phyloP scores from a whole-genome alignment of 2,888 invertebrate species.

The Melieria crassipennis region DNA sequence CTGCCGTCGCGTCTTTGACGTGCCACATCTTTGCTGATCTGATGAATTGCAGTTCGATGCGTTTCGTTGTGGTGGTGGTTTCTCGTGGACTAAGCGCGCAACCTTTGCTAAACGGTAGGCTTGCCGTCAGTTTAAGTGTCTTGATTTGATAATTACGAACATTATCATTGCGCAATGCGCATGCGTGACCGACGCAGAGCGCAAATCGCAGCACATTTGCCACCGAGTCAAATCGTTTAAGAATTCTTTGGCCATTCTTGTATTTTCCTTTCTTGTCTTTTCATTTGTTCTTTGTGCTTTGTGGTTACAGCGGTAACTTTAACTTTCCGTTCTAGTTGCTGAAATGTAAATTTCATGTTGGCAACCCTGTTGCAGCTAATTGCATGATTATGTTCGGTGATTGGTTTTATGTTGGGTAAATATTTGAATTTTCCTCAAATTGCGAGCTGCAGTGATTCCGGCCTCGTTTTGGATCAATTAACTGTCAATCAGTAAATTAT shows the following conservation, averaged over 20 bases:
- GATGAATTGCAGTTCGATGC: constrained; percentile 28
- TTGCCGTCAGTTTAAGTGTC: constrained; percentile 60
- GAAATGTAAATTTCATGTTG: neutral
- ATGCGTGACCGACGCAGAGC: constrained; percentile 54
- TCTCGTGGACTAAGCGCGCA: neutral
- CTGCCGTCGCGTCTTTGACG: neutral
- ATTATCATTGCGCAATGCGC: constrained; percentile 54
- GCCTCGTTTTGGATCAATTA: constrained; percentile 13
- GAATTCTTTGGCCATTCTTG: neutral
- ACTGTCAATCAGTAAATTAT: constrained; percentile 20
- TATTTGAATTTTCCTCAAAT: too few relatives aligned
- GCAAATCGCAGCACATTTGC: neutral
- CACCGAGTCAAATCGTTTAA: too few relatives aligned
- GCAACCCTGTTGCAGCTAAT: constrained; percentile 6
- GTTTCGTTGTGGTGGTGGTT: neutral
- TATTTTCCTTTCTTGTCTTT: neutral
- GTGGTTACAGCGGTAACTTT: neutral
- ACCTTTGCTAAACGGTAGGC: constrained; percentile 49
- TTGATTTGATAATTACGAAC: constrained; percentile 59
- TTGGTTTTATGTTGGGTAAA: too few relatives aligned
- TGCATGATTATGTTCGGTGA: too few relatives aligned
- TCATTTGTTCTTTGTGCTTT: neutral
- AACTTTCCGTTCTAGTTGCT: neutral
- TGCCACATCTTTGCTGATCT: neutral
- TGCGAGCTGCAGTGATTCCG: too few relatives aligned